Evolutionary conservation across 2,888 invertebrate species (phyloP).

Genomic region (Aethes cnicana): DNA sequence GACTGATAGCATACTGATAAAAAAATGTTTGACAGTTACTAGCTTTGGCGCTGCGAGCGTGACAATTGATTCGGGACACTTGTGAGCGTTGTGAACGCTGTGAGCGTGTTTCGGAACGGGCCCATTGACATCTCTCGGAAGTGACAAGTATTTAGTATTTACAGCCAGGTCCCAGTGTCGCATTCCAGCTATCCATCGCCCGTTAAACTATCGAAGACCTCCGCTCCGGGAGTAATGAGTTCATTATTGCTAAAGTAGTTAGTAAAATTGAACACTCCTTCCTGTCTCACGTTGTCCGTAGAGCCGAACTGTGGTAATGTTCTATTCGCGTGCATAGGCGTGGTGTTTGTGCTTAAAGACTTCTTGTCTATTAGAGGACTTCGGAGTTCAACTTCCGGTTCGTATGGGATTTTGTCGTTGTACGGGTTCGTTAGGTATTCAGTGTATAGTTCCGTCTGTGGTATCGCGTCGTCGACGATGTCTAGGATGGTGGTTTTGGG

Average conservation of each 20-base stretch:
- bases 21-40: too few relatives aligned
- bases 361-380: conserved; percentile 53
- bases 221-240: conserved; percentile 82
- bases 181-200: conserved; percentile 68
- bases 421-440: conserved; percentile 83
- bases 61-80: too few relatives aligned
- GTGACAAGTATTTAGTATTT: conserved; percentile 39
- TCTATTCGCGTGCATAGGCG: conserved; percentile 66
- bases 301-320: conserved; percentile 73
- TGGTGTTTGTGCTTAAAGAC: conserved; percentile 68
- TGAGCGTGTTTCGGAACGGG: background rate
- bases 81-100: conserved; percentile 1
- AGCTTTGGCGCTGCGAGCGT: too few relatives aligned
- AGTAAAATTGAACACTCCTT: conserved; percentile 83
- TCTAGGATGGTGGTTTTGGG: conserved; percentile 27
- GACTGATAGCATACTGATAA: too few relatives aligned
- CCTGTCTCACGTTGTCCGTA: conserved; percentile 66
- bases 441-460: conserved; percentile 69
- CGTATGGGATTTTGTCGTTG: conserved; percentile 61
- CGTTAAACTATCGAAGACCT: conserved; percentile 79
- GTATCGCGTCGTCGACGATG: conserved; percentile 27
- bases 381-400: conserved; percentile 47
- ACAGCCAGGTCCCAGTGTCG: conserved; percentile 68
- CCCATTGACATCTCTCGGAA: conserved; percentile 17
- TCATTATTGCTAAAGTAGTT: conserved; percentile 85